Evolutionary conservation across 2,113 vertebrate species (phyloP).

Genomic region (Propithecus coquereli): DNA sequence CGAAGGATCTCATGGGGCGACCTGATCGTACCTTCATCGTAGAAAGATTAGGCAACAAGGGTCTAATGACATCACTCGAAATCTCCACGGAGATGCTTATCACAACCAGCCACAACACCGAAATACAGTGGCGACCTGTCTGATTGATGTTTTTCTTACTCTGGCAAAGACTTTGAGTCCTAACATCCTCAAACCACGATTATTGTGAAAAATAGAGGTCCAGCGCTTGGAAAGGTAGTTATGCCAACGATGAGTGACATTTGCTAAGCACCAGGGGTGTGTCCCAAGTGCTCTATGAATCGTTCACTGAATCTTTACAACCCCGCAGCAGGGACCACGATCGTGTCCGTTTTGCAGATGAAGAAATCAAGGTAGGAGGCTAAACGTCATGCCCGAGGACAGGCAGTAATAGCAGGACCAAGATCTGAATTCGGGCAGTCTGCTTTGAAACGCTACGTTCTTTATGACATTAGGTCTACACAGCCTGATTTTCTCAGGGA

Average conservation of each 20-base stretch:
- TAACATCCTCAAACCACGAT: neutral
- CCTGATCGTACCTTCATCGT: neutral
- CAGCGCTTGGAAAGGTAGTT: neutral
- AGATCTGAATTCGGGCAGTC: neutral
- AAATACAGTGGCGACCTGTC: neutral
- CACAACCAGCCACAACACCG: neutral
- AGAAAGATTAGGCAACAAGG: neutral
- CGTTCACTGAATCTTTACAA: neutral
- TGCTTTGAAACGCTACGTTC: neutral
- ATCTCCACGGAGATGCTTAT: neutral
- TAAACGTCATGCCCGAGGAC: neutral
- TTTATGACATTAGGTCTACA: neutral
- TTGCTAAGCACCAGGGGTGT: neutral
- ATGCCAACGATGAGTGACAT: neutral
- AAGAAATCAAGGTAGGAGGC: neutral
- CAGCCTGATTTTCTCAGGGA: neutral
- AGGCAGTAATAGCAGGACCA: neutral
- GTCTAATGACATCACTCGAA: neutral
- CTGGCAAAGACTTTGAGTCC: neutral
- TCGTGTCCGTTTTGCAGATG: neutral
- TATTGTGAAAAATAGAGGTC: neutral
- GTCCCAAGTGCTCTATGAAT: neutral
- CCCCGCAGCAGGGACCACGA: neutral
- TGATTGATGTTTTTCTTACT: neutral
- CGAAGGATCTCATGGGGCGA: neutral